These are phyloP conservation scores for Sebastes diaconus DNA, from an alignment of 2,797 vertebrate genomes.

Conservation along the genomic window DNA sequence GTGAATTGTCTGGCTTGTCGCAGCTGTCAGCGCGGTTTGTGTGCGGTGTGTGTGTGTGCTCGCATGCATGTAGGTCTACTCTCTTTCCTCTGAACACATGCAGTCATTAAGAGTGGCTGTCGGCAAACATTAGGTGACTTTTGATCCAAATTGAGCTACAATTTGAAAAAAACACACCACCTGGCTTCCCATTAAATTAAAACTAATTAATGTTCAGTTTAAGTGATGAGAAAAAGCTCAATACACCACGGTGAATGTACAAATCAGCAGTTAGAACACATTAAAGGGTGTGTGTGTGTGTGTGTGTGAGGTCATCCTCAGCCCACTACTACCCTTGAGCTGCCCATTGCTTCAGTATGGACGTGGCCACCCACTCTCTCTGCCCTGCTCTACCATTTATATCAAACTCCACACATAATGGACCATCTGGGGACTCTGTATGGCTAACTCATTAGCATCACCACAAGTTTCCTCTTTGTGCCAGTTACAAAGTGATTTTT, in stretches of 20 bases:
- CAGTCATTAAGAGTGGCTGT: constrained; percentile 22
- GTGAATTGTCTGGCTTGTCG: constrained; percentile 62
- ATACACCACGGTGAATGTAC: not conserved
- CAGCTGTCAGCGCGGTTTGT: constrained; percentile 49
- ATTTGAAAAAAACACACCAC: not conserved
- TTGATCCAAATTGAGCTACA: not conserved
- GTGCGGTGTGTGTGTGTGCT: constrained; percentile 10
- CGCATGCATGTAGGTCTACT: constrained; percentile 46
- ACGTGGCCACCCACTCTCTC: constrained; percentile 55
- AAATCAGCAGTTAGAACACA: not conserved
- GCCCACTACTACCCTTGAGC: constrained; percentile 28
- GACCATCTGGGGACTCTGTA: constrained; percentile 37
- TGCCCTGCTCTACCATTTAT: constrained; percentile 32
- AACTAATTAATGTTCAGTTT: not conserved
- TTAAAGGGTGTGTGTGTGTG: not conserved
- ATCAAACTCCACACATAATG: constrained; percentile 46
- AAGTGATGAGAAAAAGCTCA: not conserved
- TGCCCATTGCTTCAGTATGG: constrained; percentile 23
- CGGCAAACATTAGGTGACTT: constrained; percentile 19
- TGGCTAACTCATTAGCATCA: constrained; percentile 47
- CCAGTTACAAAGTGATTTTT: constrained; percentile 27
- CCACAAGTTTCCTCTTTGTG: constrained; percentile 41
- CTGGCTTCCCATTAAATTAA: not conserved
- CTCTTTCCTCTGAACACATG: constrained; percentile 26
- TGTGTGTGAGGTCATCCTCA: constrained; percentile 31